Percentiles rank a stretch among this genome's conserved stretches.
These are phyloP conservation scores for Coracias cyanogaster DNA, from an alignment of 2,797 vertebrate genomes.

Conservation along the genomic window DNA sequence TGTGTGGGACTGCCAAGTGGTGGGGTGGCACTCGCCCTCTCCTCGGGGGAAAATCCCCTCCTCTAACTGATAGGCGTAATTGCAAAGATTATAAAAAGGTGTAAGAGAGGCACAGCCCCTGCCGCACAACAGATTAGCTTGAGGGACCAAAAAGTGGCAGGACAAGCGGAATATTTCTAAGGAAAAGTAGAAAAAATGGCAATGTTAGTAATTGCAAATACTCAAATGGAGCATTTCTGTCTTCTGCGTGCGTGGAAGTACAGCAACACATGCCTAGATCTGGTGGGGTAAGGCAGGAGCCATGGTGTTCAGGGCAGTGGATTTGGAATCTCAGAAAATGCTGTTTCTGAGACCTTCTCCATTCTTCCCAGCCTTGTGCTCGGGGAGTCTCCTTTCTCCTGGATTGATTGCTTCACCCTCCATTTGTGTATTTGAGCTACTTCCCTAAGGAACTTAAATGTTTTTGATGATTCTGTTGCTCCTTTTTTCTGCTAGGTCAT, in stretches of 20 bases:
- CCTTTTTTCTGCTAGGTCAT: background rate
- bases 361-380: background rate
- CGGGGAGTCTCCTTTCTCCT: background rate
- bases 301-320: background rate
- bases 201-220: background rate
- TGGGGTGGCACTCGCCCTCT: background rate
- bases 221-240: background rate
- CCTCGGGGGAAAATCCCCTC: background rate
- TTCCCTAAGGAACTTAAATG: rapidly evolving
- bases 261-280: background rate
- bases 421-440: background rate
- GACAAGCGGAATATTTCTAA: background rate
- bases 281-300: background rate
- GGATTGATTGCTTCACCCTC: background rate
- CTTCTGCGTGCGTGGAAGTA: background rate
- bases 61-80: background rate
- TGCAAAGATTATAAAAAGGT: background rate
- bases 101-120: background rate
- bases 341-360: background rate
- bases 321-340: background rate
- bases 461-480: background rate
- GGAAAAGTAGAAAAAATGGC: background rate
- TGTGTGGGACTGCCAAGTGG: background rate
- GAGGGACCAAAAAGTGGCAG: background rate
- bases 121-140: background rate